Percentiles rank a stretch among this genome's conserved stretches.
Evolutionary conservation across 2,113 vertebrate species (phyloP).

Genomic region (Tyto alba): DNA sequence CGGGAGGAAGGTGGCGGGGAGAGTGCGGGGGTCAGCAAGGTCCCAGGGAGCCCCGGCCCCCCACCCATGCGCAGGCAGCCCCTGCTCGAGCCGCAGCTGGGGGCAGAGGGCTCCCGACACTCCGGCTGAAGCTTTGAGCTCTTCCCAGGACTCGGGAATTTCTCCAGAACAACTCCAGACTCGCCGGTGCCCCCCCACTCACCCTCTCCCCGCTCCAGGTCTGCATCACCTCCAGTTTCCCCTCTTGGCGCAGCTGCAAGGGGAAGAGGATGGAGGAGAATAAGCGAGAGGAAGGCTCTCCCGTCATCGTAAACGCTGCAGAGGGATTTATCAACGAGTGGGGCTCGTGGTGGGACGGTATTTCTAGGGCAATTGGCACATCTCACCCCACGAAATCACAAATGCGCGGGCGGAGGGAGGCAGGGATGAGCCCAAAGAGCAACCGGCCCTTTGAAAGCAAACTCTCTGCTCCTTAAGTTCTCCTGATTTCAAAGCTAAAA

Average conservation of each 20-base stretch:
- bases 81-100: too few species aligned
- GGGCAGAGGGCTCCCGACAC: too few species aligned
- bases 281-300: background rate
- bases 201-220: conserved; percentile 82
- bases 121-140: too few species aligned
- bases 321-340: rapidly evolving
- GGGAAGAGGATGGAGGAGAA: background rate
- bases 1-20: too few species aligned
- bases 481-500: rapidly evolving
- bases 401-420: rapidly evolving
- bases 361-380: too few species aligned
- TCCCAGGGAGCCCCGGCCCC: too few species aligned
- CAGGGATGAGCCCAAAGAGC: background rate
- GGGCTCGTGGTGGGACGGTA: too few species aligned
- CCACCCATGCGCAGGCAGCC: too few species aligned
- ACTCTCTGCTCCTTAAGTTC: background rate
- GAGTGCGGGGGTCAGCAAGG: too few species aligned
- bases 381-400: background rate
- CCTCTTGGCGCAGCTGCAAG: conserved; percentile 44
- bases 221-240: conserved; percentile 72
- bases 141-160: background rate
- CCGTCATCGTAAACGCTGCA: too few species aligned
- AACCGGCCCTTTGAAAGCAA: too few species aligned
- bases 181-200: background rate
- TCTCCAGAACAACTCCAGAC: background rate